Percentiles rank a stretch among this genome's conserved stretches.
phyloP scores from a whole-genome alignment of 1,140 invertebrate genomes.

The Pristionchus pacificus region DNA sequence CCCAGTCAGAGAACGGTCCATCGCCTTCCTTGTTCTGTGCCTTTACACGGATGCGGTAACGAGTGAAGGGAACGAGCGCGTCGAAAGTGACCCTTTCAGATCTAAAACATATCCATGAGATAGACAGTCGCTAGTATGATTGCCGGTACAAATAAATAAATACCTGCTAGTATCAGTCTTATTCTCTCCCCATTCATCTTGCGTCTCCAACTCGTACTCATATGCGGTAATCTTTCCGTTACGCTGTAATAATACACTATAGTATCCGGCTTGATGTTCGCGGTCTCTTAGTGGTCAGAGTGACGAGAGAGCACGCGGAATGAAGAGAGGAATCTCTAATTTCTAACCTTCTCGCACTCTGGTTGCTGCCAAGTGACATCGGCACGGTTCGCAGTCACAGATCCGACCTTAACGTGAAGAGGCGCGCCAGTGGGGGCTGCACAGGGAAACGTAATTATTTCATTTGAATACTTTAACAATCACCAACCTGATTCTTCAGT shows the following conservation, averaged over 20 bases:
- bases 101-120: too few species aligned
- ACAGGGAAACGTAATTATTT: slow-evolving; percentile 27
- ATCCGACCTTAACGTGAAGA: slow-evolving; percentile 42
- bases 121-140: too few species aligned
- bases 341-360: slow-evolving; percentile 55
- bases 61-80: slow-evolving; percentile 48
- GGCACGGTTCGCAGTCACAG: slow-evolving; percentile 51
- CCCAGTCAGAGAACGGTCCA: slow-evolving; percentile 54
- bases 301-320: slow-evolving; percentile 7
- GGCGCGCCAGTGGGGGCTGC: slow-evolving; percentile 51
- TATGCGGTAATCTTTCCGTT: slow-evolving; percentile 56
- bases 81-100: slow-evolving; percentile 51
- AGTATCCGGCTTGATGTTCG: too few species aligned
- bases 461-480: slow-evolving; percentile 18
- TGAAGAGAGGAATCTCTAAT: too few species aligned
- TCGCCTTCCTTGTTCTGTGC: slow-evolving; percentile 48
- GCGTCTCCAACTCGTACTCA: slow-evolving; percentile 52
- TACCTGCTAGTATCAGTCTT: slow-evolving; percentile 30
- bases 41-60: slow-evolving; percentile 52
- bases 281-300: too few species aligned
- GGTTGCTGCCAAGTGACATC: slow-evolving; percentile 56
- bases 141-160: too few species aligned
- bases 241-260: slow-evolving; percentile 23
- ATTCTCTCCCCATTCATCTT: slow-evolving; percentile 46
- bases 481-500: slow-evolving; percentile 54